A percentile compares a stretch with the other conserved stretches of the same genome.
phyloP scores from a whole-genome alignment of 2,888 invertebrate genomes.

The Aleiodes alternator region DNA sequence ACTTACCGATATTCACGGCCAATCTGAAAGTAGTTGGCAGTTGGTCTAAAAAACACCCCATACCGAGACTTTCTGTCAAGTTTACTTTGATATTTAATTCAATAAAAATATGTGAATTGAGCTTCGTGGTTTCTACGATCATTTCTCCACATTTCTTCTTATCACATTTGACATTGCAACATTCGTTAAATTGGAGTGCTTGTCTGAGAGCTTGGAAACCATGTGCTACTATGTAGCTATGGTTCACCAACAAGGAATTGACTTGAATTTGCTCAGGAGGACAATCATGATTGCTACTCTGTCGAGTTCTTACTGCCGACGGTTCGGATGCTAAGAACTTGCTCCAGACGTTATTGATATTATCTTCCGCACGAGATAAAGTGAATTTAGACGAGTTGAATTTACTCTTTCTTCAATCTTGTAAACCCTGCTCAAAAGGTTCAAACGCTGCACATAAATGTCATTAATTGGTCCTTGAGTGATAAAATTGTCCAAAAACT shows the following conservation, averaged over 20 bases:
- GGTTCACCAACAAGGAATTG: neutral
- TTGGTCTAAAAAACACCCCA: neutral
- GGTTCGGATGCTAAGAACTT: no score
- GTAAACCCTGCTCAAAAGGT: neutral
- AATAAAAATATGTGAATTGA: slow-evolving; percentile 24
- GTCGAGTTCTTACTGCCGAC: no score
- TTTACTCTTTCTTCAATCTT: neutral
- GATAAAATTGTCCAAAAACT: slow-evolving; percentile 21
- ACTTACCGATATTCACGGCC: neutral
- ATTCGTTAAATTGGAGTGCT: neutral
- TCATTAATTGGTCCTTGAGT: slow-evolving; percentile 11
- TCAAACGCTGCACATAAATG: neutral
- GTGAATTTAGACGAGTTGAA: neutral
- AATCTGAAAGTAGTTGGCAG: slow-evolving; percentile 10
- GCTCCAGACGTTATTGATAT: neutral
- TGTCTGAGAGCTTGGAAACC: slow-evolving; percentile 7
- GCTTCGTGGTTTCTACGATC: neutral
- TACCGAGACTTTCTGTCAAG: neutral
- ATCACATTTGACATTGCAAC: neutral
- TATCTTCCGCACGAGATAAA: neutral
- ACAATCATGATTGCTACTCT: no score
- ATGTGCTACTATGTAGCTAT: neutral
- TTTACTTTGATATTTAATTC: slow-evolving; percentile 15
- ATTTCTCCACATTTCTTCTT: neutral
- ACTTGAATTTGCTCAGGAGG: no score